Base-by-base conservation (phyloP, 2,888 invertebrate genomes). In the Boloria euphrosyne region DNA sequence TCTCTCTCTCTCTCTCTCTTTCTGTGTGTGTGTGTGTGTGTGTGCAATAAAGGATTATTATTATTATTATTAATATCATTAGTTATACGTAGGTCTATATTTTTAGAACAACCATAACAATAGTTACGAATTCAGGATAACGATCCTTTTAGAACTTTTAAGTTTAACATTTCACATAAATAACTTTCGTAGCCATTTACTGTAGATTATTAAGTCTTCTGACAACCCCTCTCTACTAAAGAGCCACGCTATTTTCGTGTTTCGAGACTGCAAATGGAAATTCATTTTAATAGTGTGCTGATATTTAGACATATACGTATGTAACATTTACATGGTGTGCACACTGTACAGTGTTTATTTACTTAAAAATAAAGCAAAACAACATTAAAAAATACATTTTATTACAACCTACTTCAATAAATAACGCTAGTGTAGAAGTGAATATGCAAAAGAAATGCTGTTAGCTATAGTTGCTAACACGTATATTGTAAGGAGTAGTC, bases 181-280 rank as follows among this genome's bases (percentile, higher is more conserved):
- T 75, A 74, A 68, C 69, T 72, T 77, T 76, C 75, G 74, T 74
- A 71, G 76, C 71, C 82, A 76, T 75, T 75, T 84, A 73, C 69
- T 62, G 76, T 74, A 77, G 76, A 83, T 87, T 85, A 78, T 79
- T 80, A 87, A 80, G 81, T 88, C 90, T 91, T 76, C 77, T 73
- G 74, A 74, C 75, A 76, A 76, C 84, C 87, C 89, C 87, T 86
- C 85, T 83, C 84, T 79, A 82, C 85, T 87, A 84, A 85, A 90
- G 86, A 87, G 92, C 93, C 92, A 92, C 93, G 93, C 92, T 90
- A 92, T 93, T 92, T 93, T 90, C 92, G 90, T 93, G 93, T 93
- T 89, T 85, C 85, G 84, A 80, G 81, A 84, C 83, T 90, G 92
- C 92, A 93, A 93, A 93, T 92, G 92, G 89, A 87, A 88, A 87